Conservation (phyloP, 2,113 vertebrate genomes). For the Ameiurus melas region DNA sequence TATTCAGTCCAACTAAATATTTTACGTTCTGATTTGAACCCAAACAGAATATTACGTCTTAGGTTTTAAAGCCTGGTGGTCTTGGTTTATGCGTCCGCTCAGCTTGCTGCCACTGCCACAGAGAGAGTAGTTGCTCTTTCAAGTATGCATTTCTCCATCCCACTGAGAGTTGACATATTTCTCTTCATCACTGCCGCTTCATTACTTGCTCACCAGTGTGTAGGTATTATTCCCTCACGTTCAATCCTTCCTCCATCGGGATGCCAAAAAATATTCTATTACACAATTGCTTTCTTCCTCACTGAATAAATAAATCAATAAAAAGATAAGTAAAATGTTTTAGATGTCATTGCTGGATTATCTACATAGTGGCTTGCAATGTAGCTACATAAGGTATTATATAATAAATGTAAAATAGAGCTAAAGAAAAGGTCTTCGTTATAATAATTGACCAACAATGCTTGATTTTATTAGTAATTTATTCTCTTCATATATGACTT, state of each 20-base stretch:
- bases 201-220: constrained; percentile 70
- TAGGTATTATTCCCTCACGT: constrained; percentile 72
- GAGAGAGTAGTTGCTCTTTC: constrained; percentile 47
- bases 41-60: neutral
- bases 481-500: neutral
- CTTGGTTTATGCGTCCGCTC: constrained; percentile 35
- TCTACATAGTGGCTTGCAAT: neutral
- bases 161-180: constrained; percentile 70
- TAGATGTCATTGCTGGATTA: neutral
- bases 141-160: constrained; percentile 65
- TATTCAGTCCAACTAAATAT: neutral
- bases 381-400: neutral
- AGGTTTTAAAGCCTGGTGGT: neutral
- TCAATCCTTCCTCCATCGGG: constrained; percentile 57
- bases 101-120: constrained; percentile 49
- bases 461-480: neutral
- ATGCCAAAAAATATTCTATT: neutral
- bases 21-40: neutral
- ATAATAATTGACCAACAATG: neutral
- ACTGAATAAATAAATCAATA: neutral
- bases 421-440: neutral
- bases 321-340: neutral
- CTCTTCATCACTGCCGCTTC: constrained; percentile 75
- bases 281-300: neutral
- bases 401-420: neutral